A percentile compares a stretch with the other conserved stretches of the same genome.
Evolutionary conservation across 2,113 vertebrate species (phyloP).

Genomic region (Grammomys dolichurus): DNA sequence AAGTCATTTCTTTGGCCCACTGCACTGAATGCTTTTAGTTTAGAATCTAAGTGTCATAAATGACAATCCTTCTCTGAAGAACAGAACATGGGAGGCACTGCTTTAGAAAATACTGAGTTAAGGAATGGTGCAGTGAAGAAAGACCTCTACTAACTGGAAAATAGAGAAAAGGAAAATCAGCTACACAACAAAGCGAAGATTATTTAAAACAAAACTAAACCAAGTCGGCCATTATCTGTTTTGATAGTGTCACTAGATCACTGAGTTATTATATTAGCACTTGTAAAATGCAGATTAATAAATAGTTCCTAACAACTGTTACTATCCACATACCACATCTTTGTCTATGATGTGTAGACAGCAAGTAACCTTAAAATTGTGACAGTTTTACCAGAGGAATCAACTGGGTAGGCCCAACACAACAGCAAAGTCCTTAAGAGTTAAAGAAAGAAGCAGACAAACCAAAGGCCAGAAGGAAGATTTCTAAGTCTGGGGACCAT

Average conservation of each 20-base stretch:
- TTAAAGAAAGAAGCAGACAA: background rate
- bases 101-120: constrained; percentile 4
- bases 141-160: background rate
- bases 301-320: background rate
- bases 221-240: background rate
- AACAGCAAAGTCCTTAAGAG: background rate
- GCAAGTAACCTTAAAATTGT: background rate
- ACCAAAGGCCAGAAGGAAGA: background rate
- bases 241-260: background rate
- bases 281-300: background rate
- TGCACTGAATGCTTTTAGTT: constrained; percentile 19
- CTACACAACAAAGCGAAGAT: background rate
- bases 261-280: background rate
- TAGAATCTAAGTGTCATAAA: background rate
- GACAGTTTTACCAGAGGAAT: background rate
- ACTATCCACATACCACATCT: background rate
- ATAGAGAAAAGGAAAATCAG: background rate
- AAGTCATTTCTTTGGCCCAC: background rate
- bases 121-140: constrained; percentile 7
- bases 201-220: background rate
- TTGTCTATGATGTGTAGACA: background rate
- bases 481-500: background rate
- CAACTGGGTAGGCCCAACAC: background rate
- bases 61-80: background rate
- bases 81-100: background rate